Conservation (phyloP, 2,113 vertebrate species). For the Anser cygnoides region DNA sequence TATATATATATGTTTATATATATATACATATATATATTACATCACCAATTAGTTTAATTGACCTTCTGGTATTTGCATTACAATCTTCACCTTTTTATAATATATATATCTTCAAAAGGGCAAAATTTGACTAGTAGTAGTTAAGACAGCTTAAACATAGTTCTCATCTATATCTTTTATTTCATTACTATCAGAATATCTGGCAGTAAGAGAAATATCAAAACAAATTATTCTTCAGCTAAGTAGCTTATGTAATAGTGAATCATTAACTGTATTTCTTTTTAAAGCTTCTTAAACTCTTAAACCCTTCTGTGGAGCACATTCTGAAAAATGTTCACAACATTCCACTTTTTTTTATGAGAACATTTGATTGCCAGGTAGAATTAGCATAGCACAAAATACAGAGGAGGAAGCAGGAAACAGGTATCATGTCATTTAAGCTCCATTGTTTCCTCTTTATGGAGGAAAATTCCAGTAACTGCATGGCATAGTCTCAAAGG, state of each 20-base stretch:
- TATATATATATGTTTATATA: too few species aligned
- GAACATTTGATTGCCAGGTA: neutral
- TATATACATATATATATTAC: neutral
- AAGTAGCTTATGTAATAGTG: neutral
- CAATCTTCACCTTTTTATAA: constrained; percentile 21
- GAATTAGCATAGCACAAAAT: neutral
- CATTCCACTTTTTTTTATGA: neutral
- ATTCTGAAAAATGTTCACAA: neutral
- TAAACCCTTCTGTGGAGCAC: neutral
- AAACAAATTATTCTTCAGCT: constrained; percentile 26
- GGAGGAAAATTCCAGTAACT: neutral
- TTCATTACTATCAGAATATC: neutral
- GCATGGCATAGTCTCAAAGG: neutral
- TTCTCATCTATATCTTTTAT: constrained; percentile 16
- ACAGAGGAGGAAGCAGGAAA: neutral
- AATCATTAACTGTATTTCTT: constrained; percentile 19
- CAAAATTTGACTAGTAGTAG: neutral
- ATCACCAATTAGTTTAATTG: constrained; percentile 6
- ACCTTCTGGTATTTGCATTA: neutral
- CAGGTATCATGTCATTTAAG: neutral
- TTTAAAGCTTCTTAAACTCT: neutral
- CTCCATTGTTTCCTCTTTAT: neutral
- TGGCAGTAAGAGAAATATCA: constrained; percentile 11
- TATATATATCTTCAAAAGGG: neutral
- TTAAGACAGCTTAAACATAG: constrained; percentile 15